Evolutionary conservation across 2,113 vertebrate species (phyloP), one percentile per base, ranked within the genome.

Genomic region (Amphilophus citrinellus): DNA sequence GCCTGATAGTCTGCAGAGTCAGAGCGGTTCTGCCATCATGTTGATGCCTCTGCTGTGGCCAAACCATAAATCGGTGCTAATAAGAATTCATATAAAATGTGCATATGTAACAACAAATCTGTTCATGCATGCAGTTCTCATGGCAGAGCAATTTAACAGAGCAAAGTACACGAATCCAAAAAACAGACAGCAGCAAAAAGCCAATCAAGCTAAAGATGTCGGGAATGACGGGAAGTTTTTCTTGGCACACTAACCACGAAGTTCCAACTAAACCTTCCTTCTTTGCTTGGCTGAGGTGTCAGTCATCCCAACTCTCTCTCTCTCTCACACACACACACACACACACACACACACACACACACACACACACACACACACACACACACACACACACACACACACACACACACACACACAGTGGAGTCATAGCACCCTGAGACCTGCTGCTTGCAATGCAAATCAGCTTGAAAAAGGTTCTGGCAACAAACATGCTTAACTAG

Each of bases 361-460:
- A 27, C 1, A 10, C 1, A 22, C 22, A 22, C 24, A 27, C 2
- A 27, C 3, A 13, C 44, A 47, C 44, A 14, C 44, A 47, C 44
- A 17, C 47, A 50, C 13, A 15, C 4, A 15, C 44, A 15, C 44
- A 17, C 53, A n/a, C 13, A 27, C 1, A 10, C 1, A 5, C 27
- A 0, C 39, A 27, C 24, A 71, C 3, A 24, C 57, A 20, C 66
- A 13, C 44, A n/a, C 60, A 56, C 22, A 62, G 35, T 59, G 30
- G 56, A 15, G 60, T 17, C 53, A 32, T 39, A 56, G 73, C 82
- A 57, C 56, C 62, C 27, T 30, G 56, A 37, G 39, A 83, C 27
- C 58, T 14, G 24, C 42, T 63, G 82, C 77, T 79, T 73, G 59
- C 42, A 77, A 77, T 80, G 80, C 60, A 85, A 89, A 86, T 85